Base-by-base conservation (phyloP, 1,140 invertebrate species). In the Helicoverpa zea region DNA sequence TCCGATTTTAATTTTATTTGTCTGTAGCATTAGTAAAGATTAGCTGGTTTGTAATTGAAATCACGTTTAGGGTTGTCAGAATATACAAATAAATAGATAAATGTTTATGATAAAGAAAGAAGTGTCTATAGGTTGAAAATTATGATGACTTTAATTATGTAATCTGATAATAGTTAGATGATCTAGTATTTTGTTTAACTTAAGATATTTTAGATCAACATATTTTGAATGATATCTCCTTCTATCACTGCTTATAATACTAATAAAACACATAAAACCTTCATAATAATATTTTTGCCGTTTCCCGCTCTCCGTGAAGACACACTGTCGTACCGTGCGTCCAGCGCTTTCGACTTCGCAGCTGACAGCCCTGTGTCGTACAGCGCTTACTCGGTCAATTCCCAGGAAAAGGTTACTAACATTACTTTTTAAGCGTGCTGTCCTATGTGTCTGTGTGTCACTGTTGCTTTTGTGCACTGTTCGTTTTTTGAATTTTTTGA, bases 401-500 rank as follows among this genome's bases (percentile, higher is more conserved):
- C 90, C 2, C 92, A 94, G 82, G 91, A 92, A 74, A 94, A 95
- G 94, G 94, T 95, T 94, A 94, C 92, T 94, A 94, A 94, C 88
- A 86, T 83, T 79, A 68, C 78, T 52, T 35, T 76, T 83, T 84
- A 68, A 52, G 64, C 81, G 81, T 85, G 81, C 9, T 51, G 78
- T 76, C 68, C 51, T 81, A 30, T 79, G 12, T 80, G 29, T 72
- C 1, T 72, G 76, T 81, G 56, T 54, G 11, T 52, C 80, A 61
- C 49, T 30, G 52, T 14, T 35, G 29, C 61, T 56, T 73, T 30
- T 56, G 30, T 73, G 64, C 47, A 30, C 56, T 52, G 29, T 5
- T 51, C 18, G 52, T 13, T 52, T 9, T 70, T 70, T 47, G 7
- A 9, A 47, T 47, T n/a, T n/a, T 13, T 81, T 74, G 30, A 18